phyloP scores from a whole-genome alignment of 1,140 invertebrate species.

The Anthonomus grandis region DNA sequence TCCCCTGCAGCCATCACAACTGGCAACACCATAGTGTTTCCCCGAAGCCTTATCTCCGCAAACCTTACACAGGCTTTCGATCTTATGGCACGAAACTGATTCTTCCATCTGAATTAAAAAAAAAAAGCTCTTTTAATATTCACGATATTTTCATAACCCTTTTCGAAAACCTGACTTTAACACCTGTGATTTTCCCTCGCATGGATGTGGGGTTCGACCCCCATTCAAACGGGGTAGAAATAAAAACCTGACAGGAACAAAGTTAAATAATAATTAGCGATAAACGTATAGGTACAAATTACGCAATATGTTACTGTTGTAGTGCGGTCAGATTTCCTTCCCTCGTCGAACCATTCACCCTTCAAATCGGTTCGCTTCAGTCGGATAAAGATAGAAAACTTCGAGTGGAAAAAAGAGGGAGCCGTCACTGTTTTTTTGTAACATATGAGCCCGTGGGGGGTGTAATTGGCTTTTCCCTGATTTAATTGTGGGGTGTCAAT shows the following conservation, averaged over 20 bases:
- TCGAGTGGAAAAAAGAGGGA: too few species aligned
- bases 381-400: too few species aligned
- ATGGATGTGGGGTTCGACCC: too few species aligned
- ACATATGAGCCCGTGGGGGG: conserved; percentile 29
- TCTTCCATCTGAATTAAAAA: too few species aligned
- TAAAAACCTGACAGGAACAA: too few species aligned
- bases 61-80: conserved; percentile 50
- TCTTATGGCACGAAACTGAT: too few species aligned
- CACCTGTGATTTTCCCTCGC: too few species aligned
- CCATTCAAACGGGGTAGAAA: too few species aligned
- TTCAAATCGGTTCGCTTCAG: conserved; percentile 20
- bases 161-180: too few species aligned
- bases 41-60: conserved; percentile 91
- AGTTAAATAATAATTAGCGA: conserved; percentile 31
- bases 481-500: conserved; percentile 35
- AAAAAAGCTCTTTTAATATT: too few species aligned
- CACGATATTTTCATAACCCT: too few species aligned
- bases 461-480: conserved; percentile 30
- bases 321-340: conserved; percentile 22
- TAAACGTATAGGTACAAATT: conserved; percentile 40
- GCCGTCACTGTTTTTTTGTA: conserved; percentile 19
- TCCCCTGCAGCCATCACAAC: conserved; percentile 86
- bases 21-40: conserved; percentile 88
- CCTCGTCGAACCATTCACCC: conserved; percentile 20
- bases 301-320: conserved; percentile 42